These are phyloP conservation scores for Chrysemys picta DNA, from an alignment of 2,113 vertebrate species.

Conservation along the genomic window DNA sequence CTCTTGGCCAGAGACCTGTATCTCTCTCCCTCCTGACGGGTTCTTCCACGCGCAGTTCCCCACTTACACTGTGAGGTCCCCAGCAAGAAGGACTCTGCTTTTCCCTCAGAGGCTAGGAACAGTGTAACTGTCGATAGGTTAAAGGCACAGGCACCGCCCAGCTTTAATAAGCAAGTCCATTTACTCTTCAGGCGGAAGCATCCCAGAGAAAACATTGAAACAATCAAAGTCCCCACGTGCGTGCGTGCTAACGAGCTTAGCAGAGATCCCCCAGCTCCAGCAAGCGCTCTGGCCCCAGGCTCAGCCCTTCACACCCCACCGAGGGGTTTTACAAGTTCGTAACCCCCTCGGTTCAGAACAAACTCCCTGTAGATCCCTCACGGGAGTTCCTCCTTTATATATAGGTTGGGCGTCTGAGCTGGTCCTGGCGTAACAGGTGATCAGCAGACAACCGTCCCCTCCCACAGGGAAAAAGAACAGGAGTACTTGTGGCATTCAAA, in stretches of 20 bases:
- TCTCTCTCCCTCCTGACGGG: neutral
- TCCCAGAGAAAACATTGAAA: neutral
- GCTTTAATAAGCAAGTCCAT: neutral
- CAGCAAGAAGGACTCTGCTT: no score
- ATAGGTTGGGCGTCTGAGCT: neutral
- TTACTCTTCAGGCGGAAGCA: neutral
- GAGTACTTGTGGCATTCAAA: no score
- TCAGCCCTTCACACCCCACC: neutral
- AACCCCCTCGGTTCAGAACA: no score
- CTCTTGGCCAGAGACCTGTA: neutral
- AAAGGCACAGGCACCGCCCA: neutral
- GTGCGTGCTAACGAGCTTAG: neutral
- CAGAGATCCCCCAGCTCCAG: no score
- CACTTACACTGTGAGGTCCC: neutral
- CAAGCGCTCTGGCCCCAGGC: neutral
- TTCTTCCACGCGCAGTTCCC: neutral
- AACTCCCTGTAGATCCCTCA: neutral
- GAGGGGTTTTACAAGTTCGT: neutral
- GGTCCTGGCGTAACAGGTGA: neutral
- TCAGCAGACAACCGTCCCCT: neutral
- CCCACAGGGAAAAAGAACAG: no score
- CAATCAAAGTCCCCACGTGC: no score
- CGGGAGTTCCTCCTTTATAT: neutral
- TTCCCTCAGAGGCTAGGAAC: no score
- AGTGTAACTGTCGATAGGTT: neutral